phyloP scores from a whole-genome alignment of 2,113 vertebrate genomes.

The Tetrax tetrax region DNA sequence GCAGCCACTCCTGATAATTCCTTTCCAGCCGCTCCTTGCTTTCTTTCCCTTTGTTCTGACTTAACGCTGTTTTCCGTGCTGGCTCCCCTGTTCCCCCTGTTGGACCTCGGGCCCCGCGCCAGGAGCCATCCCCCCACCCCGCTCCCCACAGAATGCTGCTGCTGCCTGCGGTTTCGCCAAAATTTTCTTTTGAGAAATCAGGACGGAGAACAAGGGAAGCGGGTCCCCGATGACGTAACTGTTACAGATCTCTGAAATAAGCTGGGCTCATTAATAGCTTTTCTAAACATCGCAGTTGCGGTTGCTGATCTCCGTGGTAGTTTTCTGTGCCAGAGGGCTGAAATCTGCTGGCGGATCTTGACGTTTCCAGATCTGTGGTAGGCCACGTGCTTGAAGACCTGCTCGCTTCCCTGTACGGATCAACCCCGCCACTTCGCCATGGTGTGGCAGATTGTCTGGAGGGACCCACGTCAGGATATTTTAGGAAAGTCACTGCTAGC shows the following conservation, averaged over 20 bases:
- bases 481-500: background rate
- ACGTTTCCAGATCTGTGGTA: background rate
- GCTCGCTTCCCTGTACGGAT: background rate
- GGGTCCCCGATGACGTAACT: slow-evolving; percentile 8
- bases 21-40: background rate
- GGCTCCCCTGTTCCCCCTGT: background rate
- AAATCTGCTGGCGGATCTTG: background rate
- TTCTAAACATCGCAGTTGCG: background rate
- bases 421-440: background rate
- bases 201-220: slow-evolving; percentile 5
- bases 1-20: background rate
- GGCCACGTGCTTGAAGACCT: background rate
- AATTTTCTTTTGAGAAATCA: background rate
- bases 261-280: background rate
- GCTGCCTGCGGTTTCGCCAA: background rate
- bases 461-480: slow-evolving; percentile 14
- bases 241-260: background rate
- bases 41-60: background rate
- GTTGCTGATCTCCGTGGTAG: background rate
- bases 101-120: background rate
- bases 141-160: background rate
- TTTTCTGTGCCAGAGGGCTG: background rate
- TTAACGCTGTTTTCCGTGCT: accelerated
- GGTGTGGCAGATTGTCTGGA: background rate
- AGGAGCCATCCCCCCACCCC: background rate